Base-by-base conservation (phyloP, 2,113 vertebrate species). In the Tachuris rubrigastra region DNA sequence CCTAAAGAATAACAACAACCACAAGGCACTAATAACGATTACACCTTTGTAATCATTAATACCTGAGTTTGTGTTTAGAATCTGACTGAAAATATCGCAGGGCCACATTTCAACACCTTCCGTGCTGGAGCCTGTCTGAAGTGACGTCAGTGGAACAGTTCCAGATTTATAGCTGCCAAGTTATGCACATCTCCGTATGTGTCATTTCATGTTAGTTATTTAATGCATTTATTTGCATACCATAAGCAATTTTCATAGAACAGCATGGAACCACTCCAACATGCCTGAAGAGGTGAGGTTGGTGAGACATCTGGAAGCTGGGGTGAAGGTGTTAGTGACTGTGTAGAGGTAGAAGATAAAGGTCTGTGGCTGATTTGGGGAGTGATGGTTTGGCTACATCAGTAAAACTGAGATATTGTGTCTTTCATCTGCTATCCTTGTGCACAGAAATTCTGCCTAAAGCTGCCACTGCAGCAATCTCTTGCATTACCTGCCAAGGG, bases 141-240 rank as follows among this genome's bases (percentile, higher is more conserved):
- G 44, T 90, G 89, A 97, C 94, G 96, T 97, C 95, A 97, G 84
- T 97, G 96, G 94, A 96, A 96, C 0, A 1, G 59, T 96, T 95
- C 94, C 95, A 97, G 95, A 95, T 96, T 89, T 95, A 87, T 92
- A 96, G 81, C 93, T 95, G 95, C 95, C 95, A 97, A 97, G 84
- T 96, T 96, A 95, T 95, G 91, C 91, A 94, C 91, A 94, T 95
- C 87, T 87, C 94, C 5, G 8, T 92, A 93, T 95, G 94, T 96
- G 93, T 95, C 87, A 89, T 66, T 92, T 87, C 72, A 87, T 97
- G 89, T 58, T 94, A 60, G 93, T 92, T 96, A 95, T 91, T 95
- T 89, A 93, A 96, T 95, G 93, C 52, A 82, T 17, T 68, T 33
- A 94, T 96, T 97, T 97, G 52, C 94, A 97, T 95, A 91, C 47